phyloP scores from a whole-genome alignment of 2,797 vertebrate genomes.

The Scyliorhinus canicula region DNA sequence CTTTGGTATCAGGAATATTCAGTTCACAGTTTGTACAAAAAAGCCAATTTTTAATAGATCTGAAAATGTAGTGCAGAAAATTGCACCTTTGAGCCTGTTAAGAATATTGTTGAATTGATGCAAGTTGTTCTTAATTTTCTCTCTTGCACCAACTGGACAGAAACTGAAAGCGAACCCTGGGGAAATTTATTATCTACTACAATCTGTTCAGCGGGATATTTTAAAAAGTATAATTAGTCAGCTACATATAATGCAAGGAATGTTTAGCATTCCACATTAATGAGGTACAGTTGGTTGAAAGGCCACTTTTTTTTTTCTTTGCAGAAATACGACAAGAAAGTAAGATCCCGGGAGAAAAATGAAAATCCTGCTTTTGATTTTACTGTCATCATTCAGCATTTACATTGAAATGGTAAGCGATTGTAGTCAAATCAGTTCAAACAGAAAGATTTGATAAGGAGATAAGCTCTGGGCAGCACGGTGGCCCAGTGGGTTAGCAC shows the following conservation, averaged over 20 bases:
- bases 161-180: background rate
- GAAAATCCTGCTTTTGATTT: slow-evolving; percentile 24
- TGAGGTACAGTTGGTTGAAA: background rate
- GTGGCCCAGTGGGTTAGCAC: too few relatives aligned
- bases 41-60: background rate
- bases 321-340: background rate
- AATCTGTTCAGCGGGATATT: background rate
- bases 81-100: too few relatives aligned
- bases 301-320: background rate
- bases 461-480: too few relatives aligned
- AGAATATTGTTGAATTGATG: background rate
- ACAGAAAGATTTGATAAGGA: background rate
- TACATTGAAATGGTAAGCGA: slow-evolving; percentile 1
- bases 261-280: background rate
- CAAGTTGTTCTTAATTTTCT: background rate
- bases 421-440: background rate
- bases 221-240: background rate
- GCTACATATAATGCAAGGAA: background rate
- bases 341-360: background rate
- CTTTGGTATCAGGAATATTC: background rate
- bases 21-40: background rate
- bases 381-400: slow-evolving; percentile 4
- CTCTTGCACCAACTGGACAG: background rate
- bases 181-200: background rate
- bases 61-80: background rate